Evolutionary conservation across 30 jellyfish, hydroid and myxozoan genomes (phyloP), one percentile per base, ranked within the genome.

Genomic region (Nemopilema nomurai): DNA sequence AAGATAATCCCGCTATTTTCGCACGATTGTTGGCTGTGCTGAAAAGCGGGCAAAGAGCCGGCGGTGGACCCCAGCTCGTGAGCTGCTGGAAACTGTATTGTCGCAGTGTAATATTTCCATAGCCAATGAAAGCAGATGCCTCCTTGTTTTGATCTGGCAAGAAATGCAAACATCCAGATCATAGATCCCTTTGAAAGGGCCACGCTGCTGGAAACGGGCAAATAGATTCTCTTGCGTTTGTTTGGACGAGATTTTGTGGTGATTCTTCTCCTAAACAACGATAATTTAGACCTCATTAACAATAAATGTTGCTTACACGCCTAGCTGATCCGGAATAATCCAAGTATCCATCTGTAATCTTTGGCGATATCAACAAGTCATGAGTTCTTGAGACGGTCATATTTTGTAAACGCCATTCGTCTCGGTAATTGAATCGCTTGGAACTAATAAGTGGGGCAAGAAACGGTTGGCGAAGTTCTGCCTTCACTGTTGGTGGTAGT

Each of bases 291-390:
- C 81, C 66, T 71, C 81, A 62, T 33, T 18, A 20, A 73, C 70
- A 73, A 73, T 73, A 73, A 65, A 20, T 73, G 83, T 73, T 73
- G 83, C 83, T 73, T n/a, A 23, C 83, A 73, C 83, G 64, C 83
- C 83, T 66, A 16, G 83, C 51, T 73, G 83, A 73, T 73, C 83
- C 22, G 83, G 70, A 73, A 21, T 73, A 73, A 73, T 73, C 83
- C 70, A 20, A n/a, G 21, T 41, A 41, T 41, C 57, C 13, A 41
- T 41, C 9, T 41, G 6, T 41, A 41, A 41, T 41, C 57, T 41
- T 3, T 13, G 13, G 13, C 57, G 9, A 41, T 41, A 41, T 41
- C 57, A 41, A 41, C 57, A 41, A 3, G 57, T 41, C 57, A 41
- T 41, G 57, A 41, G 57, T 41, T 41, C 57, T 41, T 41, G 57